Conservation (phyloP, 2,797 vertebrate species). For the Melanotaenia parkinsoni region DNA sequence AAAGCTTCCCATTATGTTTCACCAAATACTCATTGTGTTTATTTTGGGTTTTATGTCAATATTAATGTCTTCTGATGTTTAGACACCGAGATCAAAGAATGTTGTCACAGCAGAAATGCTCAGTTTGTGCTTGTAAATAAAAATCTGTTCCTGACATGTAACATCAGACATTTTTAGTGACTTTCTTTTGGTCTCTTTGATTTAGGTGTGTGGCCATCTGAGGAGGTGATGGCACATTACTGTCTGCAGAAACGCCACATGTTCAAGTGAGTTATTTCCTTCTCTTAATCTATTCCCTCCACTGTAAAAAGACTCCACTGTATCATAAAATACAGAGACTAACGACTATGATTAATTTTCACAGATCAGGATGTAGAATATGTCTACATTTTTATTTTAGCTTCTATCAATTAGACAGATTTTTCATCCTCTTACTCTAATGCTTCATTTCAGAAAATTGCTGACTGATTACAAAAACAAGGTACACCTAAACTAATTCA, state of each 20-base stretch:
- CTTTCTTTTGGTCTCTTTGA: constrained; percentile 33
- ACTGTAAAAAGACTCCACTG: not conserved
- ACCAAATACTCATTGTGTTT: constrained; percentile 49
- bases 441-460: not conserved
- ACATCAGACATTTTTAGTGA: constrained; percentile 1
- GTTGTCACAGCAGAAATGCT: constrained; percentile 13
- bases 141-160: constrained; percentile 18
- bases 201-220: constrained; percentile 96
- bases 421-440: not conserved
- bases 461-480: constrained; percentile 12
- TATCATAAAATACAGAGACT: not conserved
- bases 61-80: constrained; percentile 52
- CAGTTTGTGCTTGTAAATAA: constrained; percentile 20
- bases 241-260: constrained; percentile 91
- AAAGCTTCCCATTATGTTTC: constrained; percentile 65
- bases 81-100: constrained; percentile 50
- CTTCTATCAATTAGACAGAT: no score
- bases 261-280: constrained; percentile 89
- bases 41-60: constrained; percentile 47
- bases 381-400: not conserved
- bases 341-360: not conserved
- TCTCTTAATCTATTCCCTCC: constrained; percentile 44
- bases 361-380: not conserved
- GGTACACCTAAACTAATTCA: not conserved
- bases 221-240: constrained; percentile 98